phyloP scores from a whole-genome alignment of 2,888 invertebrate genomes.

The Thera britannica region DNA sequence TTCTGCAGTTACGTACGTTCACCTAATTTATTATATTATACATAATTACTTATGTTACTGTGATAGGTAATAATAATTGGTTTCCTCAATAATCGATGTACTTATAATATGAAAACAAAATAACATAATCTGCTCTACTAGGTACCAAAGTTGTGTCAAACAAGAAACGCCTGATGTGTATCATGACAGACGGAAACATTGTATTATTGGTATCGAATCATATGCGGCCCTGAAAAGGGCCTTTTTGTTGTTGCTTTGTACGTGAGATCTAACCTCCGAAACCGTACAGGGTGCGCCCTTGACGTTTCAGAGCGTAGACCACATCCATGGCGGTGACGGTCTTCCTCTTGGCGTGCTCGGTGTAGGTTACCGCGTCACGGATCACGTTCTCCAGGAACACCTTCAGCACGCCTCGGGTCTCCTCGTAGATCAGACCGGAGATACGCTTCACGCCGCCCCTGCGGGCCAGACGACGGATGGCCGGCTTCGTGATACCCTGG shows the following conservation, averaged over 20 bases:
- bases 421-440: conserved; percentile 92
- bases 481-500: conserved; percentile 92
- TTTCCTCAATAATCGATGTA: too few species aligned
- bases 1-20: too few species aligned
- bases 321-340: conserved; percentile 96
- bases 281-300: conserved; percentile 73
- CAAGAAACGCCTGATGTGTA: neutral
- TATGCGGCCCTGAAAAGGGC: conserved; percentile 3
- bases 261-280: neutral
- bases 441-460: conserved; percentile 85
- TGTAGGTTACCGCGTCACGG: conserved; percentile 92
- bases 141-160: too few species aligned
- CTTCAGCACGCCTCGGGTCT: conserved; percentile 90
- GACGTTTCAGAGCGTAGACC: conserved; percentile 93
- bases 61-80: too few species aligned
- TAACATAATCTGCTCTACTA: too few species aligned
- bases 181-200: neutral
- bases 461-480: conserved; percentile 86
- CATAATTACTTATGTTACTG: too few species aligned
- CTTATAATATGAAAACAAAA: too few species aligned
- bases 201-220: neutral
- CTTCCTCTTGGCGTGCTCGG: conserved; percentile 94
- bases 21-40: too few species aligned
- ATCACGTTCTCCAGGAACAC: conserved; percentile 94
- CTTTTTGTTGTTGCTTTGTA: neutral